Evolutionary conservation across 30 jellyfish, hydroid and myxozoan genomes (phyloP).

Genomic region (Catostylus mosaicus): DNA sequence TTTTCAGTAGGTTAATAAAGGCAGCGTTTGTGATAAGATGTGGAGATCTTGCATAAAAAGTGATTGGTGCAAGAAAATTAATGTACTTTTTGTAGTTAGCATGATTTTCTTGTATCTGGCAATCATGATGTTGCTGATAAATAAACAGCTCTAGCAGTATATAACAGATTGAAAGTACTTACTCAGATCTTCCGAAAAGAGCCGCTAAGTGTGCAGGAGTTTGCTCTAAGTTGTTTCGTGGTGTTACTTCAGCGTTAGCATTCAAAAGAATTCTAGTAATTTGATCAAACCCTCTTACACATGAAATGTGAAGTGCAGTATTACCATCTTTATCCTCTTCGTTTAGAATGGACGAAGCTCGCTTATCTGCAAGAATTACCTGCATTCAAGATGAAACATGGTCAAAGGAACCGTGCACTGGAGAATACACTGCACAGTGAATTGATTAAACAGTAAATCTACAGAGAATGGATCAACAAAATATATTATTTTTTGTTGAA

Average conservation of each 20-base stretch:
- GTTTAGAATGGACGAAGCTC: slow-evolving; percentile 45
- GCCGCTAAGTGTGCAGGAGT: slow-evolving; percentile 96
- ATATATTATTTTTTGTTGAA: neutral
- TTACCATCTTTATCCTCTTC: slow-evolving; percentile 83
- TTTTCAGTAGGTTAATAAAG: no score
- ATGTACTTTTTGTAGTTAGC: no score
- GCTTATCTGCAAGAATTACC: slow-evolving; percentile 42
- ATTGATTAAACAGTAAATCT: neutral
- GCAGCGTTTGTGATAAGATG: no score
- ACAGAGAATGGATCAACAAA: neutral
- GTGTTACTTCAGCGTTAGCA: slow-evolving; percentile 66
- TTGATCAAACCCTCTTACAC: slow-evolving; percentile 80
- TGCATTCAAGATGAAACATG: neutral
- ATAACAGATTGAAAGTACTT: no score
- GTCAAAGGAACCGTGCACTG: no score
- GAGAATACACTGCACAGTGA: no score
- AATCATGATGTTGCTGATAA: no score
- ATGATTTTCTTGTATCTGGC: no score
- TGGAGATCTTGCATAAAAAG: no score
- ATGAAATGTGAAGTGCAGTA: slow-evolving; percentile 89
- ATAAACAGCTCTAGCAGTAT: no score
- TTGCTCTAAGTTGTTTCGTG: slow-evolving; percentile 74
- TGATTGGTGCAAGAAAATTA: no score
- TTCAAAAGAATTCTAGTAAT: slow-evolving; percentile 71
- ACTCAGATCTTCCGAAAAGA: slow-evolving; percentile 89